Evolutionary conservation across 1,140 invertebrate genomes (phyloP).

Genomic region (Argopecten irradians): DNA sequence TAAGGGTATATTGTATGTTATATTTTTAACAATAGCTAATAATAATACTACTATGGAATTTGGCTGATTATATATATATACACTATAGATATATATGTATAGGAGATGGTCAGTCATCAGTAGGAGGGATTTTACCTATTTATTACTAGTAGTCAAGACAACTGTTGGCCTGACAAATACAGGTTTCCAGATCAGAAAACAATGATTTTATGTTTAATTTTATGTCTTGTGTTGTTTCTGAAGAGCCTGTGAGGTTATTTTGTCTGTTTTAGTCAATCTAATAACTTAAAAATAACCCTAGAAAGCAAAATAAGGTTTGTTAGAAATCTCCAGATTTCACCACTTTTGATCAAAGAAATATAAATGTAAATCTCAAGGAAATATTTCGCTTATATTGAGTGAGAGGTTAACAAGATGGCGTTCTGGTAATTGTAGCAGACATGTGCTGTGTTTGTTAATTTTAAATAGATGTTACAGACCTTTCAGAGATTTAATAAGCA

Average conservation of each 20-base stretch:
- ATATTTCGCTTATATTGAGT: too few species aligned
- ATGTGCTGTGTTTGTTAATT: too few species aligned
- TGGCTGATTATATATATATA: neutral
- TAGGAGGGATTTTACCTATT: neutral
- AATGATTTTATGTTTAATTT: neutral
- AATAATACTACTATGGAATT: neutral
- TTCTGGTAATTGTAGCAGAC: too few species aligned
- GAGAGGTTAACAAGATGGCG: too few species aligned
- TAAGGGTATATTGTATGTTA: slow-evolving; percentile 12
- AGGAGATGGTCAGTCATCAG: neutral
- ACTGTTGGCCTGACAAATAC: neutral
- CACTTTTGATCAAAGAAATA: too few species aligned
- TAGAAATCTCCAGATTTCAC: neutral
- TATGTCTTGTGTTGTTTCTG: neutral
- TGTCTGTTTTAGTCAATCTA: neutral
- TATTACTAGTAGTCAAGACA: slow-evolving; percentile 1
- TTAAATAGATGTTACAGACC: too few species aligned
- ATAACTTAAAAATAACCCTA: neutral
- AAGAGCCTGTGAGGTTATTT: neutral
- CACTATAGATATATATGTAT: neutral
- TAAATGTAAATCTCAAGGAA: too few species aligned
- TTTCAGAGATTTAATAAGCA: too few species aligned
- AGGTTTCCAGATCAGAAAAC: neutral
- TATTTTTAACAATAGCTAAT: slow-evolving; percentile 6
- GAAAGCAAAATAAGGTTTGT: neutral